phyloP scores from a whole-genome alignment of 1,140 invertebrate genomes.

The Kradibia gibbosae region DNA sequence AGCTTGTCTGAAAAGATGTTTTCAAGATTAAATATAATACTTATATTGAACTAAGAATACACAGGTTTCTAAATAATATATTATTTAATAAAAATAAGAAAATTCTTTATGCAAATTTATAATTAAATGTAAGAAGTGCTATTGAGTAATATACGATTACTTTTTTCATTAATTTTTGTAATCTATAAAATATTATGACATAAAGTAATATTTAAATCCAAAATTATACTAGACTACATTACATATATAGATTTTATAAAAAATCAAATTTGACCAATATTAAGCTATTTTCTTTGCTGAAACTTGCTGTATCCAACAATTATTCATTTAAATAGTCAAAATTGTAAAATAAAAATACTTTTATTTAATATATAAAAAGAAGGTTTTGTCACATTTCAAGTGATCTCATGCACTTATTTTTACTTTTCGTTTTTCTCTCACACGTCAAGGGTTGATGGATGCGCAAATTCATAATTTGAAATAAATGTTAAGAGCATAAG shows the following conservation, averaged over 20 bases:
- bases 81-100: too few relatives aligned
- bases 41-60: not conserved
- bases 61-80: not conserved
- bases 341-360: not conserved
- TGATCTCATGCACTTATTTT: not conserved
- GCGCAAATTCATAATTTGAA: not conserved
- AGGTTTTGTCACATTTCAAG: not conserved
- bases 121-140: too few relatives aligned
- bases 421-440: not conserved
- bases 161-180: too few relatives aligned
- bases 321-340: not conserved
- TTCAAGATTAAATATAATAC: constrained; percentile 3
- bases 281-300: not conserved
- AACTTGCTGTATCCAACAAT: not conserved
- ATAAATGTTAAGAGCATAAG: not conserved
- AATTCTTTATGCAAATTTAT: too few relatives aligned
- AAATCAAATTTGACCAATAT: too few relatives aligned
- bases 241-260: too few relatives aligned
- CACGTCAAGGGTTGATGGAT: not conserved
- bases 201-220: too few relatives aligned
- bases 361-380: not conserved
- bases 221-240: too few relatives aligned
- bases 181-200: too few relatives aligned
- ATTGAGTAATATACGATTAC: too few relatives aligned
- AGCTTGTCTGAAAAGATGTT: not conserved